Conservation (phyloP, 2,888 invertebrate species). For the Digitonthophagus gazella region DNA sequence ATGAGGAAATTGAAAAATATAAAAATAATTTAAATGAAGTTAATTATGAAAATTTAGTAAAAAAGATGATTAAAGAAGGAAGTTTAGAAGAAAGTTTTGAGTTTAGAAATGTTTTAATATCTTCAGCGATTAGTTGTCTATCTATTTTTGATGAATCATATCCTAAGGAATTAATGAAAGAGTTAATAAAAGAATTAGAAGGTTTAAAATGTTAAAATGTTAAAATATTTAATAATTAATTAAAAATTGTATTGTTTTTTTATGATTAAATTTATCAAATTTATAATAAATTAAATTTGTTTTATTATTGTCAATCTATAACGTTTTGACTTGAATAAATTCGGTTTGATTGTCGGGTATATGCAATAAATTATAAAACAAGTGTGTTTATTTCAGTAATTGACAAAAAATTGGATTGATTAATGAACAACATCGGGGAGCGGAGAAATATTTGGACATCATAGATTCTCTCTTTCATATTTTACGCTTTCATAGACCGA, state of each 20-base stretch:
- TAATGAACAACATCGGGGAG: background rate
- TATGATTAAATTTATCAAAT: too few species aligned
- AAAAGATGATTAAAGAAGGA: constrained; percentile 6
- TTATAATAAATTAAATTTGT: too few species aligned
- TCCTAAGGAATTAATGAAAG: constrained; percentile 10
- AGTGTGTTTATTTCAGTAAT: too few species aligned
- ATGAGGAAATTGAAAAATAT: constrained; percentile 18
- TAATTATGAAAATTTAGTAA: constrained; percentile 3
- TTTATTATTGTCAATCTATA: too few species aligned
- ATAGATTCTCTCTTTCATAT: background rate
- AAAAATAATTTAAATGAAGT: constrained; percentile 11
- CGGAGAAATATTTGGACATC: background rate
- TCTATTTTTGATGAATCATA: constrained; percentile 18
- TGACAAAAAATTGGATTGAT: too few species aligned
- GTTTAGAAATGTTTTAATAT: constrained; percentile 9
- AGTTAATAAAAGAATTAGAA: constrained; percentile 17
- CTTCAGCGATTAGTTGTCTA: constrained; percentile 9
- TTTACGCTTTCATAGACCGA: background rate
- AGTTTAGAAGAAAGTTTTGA: constrained; percentile 6
- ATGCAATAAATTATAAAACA: too few species aligned
- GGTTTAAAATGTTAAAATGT: background rate
- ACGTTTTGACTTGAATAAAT: too few species aligned
- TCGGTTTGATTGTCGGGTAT: too few species aligned
- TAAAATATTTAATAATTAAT: too few species aligned
- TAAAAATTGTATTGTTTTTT: too few species aligned